Evolutionary conservation across 2,113 vertebrate genomes (phyloP).

Genomic region (Plotosus lineatus): DNA sequence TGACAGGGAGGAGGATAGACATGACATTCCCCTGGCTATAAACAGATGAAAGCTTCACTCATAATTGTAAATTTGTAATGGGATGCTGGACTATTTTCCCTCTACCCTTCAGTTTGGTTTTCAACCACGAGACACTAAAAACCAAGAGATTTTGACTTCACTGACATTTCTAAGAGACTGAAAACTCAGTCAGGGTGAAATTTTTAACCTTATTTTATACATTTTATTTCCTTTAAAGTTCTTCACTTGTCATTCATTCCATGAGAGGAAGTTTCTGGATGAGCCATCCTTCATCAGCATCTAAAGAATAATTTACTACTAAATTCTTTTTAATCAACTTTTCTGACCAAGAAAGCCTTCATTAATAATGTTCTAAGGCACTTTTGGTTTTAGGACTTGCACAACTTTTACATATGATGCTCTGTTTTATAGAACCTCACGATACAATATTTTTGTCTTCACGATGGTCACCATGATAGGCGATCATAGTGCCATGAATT

Average conservation of each 20-base stretch:
- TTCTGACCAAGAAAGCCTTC: conserved; percentile 18
- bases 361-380: conserved; percentile 24
- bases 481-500: no score
- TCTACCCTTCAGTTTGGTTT: conserved; percentile 71
- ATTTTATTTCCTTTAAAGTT: conserved; percentile 17
- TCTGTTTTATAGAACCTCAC: no score
- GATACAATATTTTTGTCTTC: no score
- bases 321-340: conserved; percentile 17
- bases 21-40: conserved; percentile 73
- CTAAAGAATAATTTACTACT: conserved; percentile 32
- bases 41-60: conserved; percentile 44
- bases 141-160: background rate
- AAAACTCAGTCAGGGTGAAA: no score
- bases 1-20: conserved; percentile 45
- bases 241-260: conserved; percentile 79
- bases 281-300: conserved; percentile 27
- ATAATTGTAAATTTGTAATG: conserved; percentile 84
- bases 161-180: background rate
- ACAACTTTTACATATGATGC: background rate
- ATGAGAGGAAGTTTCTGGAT: conserved; percentile 3
- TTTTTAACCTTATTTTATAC: conserved; percentile 57
- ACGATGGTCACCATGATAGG: no score
- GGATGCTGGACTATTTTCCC: conserved; percentile 79
- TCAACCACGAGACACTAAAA: background rate
- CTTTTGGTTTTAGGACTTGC: background rate